A percentile compares a stretch with the other conserved stretches of the same genome.
Evolutionary conservation across 2,113 vertebrate genomes (phyloP).

Genomic region (Hydrochoerus hydrochaeris): DNA sequence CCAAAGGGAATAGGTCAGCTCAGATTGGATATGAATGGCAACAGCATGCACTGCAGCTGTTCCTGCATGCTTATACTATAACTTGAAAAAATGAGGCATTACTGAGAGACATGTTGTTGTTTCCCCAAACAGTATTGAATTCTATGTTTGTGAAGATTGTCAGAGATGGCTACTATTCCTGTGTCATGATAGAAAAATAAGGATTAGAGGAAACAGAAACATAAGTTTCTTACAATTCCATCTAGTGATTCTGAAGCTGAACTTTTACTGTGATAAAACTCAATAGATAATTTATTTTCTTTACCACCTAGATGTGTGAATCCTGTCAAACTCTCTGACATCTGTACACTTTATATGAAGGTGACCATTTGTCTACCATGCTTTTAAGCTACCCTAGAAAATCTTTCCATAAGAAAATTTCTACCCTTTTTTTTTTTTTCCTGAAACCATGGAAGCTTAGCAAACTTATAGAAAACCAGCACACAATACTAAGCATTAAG

Average conservation of each 20-base stretch:
- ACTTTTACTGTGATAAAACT: background rate
- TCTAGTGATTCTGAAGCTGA: background rate
- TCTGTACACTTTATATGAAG: background rate
- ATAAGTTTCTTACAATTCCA: background rate
- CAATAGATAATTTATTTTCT: background rate
- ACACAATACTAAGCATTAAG: background rate
- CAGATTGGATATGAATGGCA: background rate
- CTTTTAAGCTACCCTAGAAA: background rate
- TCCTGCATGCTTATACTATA: background rate
- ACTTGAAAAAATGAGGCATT: background rate
- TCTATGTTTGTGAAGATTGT: background rate
- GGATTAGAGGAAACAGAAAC: background rate
- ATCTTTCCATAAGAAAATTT: background rate
- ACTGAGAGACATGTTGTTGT: background rate
- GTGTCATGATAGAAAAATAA: background rate
- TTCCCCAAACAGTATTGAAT: background rate
- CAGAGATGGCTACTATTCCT: background rate
- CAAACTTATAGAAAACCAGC: constrained; percentile 9
- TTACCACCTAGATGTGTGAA: background rate
- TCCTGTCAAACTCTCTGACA: background rate
- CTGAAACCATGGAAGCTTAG: background rate
- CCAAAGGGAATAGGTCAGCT: background rate
- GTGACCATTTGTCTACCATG: background rate
- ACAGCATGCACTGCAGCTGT: background rate
- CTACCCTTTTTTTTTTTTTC: background rate